Percentiles rank a stretch among this genome's conserved stretches.
phyloP scores from a whole-genome alignment of 2,888 invertebrate species.

The Meliscaeva auricollis region DNA sequence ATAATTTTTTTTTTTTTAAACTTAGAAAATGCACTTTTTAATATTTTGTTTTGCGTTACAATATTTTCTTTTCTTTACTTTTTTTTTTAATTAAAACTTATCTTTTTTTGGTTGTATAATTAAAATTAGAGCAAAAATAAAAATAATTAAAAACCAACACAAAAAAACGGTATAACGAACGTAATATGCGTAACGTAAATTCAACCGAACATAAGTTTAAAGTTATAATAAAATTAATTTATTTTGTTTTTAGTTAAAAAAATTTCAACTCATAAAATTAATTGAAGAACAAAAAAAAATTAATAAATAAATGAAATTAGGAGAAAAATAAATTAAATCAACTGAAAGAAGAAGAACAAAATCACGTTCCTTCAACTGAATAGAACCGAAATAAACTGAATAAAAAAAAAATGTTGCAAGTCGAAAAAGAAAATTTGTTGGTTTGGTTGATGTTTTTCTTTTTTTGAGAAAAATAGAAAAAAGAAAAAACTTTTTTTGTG shows the following conservation, averaged over 20 bases:
- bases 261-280: slow-evolving; percentile 75
- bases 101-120: slow-evolving; percentile 52
- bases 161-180: slow-evolving; percentile 56
- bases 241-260: not conserved
- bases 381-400: slow-evolving; percentile 84
- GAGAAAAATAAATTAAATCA: slow-evolving; percentile 83
- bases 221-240: not conserved
- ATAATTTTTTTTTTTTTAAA: slow-evolving; percentile 23
- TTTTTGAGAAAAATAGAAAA: slow-evolving; percentile 13
- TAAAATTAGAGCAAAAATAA: slow-evolving; percentile 43
- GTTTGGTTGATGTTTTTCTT: not conserved
- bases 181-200: slow-evolving; percentile 45
- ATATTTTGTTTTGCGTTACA: not conserved
- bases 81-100: slow-evolving; percentile 11
- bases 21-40: slow-evolving; percentile 63
- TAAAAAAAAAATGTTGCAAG: slow-evolving; percentile 73
- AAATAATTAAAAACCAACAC: slow-evolving; percentile 33
- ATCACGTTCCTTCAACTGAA: slow-evolving; percentile 84
- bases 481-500: slow-evolving; percentile 55
- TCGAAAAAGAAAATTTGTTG: slow-evolving; percentile 33
- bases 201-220: slow-evolving; percentile 51
- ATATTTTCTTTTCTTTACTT: slow-evolving; percentile 13
- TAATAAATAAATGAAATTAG: slow-evolving; percentile 82
- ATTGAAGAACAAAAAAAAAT: slow-evolving; percentile 76
- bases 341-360: slow-evolving; percentile 83